Evolutionary conservation across 2,113 vertebrate genomes (phyloP).

Genomic region (Malurus melanocephalus): DNA sequence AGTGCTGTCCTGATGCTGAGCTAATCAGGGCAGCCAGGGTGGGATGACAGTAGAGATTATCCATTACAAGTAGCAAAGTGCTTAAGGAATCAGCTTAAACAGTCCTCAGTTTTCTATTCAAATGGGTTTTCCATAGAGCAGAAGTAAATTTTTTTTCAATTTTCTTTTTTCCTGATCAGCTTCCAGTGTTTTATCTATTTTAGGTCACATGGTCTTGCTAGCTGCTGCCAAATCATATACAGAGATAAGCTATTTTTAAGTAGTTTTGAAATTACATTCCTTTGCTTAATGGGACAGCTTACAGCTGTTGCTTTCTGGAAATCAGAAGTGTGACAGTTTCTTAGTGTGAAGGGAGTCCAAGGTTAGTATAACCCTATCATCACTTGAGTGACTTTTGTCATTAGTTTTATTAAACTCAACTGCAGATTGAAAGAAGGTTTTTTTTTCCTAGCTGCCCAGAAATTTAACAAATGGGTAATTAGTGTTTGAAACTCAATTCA

Average conservation of each 20-base stretch:
- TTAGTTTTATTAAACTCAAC: background rate
- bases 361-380: background rate
- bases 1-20: background rate
- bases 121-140: background rate
- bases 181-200: background rate
- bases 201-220: background rate
- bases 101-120: background rate
- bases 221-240: background rate
- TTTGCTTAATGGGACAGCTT: background rate
- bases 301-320: background rate
- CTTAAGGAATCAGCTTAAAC: background rate
- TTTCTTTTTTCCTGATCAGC: background rate
- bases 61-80: background rate
- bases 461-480: background rate
- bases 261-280: background rate
- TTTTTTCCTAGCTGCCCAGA: background rate
- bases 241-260: background rate
- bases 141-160: background rate
- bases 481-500: background rate
- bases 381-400: background rate
- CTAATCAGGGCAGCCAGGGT: background rate
- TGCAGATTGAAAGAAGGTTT: background rate
- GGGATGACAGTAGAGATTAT: background rate
- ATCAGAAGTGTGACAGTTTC: background rate
- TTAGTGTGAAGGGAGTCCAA: background rate